Percentiles rank a stretch among this genome's conserved stretches.
These are phyloP conservation scores for Oryzias woworae DNA, from an alignment of 2,113 vertebrate species.

Conservation along the genomic window DNA sequence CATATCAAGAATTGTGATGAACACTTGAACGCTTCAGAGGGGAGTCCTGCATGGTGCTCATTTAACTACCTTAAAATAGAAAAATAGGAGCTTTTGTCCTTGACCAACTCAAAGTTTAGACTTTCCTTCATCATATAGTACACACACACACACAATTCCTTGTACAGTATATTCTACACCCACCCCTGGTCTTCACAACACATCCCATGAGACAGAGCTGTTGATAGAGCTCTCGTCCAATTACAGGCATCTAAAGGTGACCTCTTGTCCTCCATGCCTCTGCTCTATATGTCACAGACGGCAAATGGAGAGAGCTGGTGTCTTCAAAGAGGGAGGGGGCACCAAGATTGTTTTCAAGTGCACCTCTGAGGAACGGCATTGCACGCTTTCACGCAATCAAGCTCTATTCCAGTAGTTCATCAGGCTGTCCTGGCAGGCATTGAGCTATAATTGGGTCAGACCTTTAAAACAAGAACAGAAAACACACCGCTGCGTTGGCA, in stretches of 20 bases:
- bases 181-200: neutral
- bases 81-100: no score
- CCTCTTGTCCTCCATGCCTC: conserved; percentile 36
- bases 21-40: no score
- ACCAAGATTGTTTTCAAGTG: conserved; percentile 22
- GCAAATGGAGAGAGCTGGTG: conserved; percentile 13
- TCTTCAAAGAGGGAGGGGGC: conserved; percentile 15
- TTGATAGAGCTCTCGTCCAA: conserved; percentile 49
- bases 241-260: conserved; percentile 55
- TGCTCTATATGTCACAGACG: conserved; percentile 42
- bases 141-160: neutral
- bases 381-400: conserved; percentile 34
- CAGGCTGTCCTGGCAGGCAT: conserved; percentile 45
- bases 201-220: conserved; percentile 23
- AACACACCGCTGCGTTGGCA: conserved; percentile 56
- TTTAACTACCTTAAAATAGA: no score
- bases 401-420: conserved; percentile 46
- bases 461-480: conserved; percentile 49
- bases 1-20: no score
- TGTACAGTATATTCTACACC: conserved; percentile 18
- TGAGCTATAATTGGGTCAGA: conserved; percentile 63
- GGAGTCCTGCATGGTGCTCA: no score
- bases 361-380: conserved; percentile 43
- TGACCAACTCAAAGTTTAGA: no score
- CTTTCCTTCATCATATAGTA: neutral